phyloP scores from a whole-genome alignment of 2,888 invertebrate species.

The Dasysyrphus tricinctus region DNA sequence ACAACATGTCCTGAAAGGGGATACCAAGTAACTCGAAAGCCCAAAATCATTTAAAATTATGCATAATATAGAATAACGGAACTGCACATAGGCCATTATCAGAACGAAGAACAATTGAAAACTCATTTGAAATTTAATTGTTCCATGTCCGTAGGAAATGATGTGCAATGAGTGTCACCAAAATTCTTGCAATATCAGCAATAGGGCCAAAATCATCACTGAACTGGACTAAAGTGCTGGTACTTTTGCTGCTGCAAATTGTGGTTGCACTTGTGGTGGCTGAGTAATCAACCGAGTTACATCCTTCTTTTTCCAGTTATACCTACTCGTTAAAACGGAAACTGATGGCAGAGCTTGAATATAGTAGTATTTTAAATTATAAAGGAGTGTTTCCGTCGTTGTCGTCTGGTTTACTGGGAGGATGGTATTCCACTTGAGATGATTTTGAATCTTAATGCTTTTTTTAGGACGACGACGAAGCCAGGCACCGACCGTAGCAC shows the following conservation, averaged over 20 bases:
- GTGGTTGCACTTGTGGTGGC: constrained; percentile 50
- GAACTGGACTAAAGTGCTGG: constrained; percentile 30
- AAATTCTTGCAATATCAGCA: constrained; percentile 66
- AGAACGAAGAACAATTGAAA: constrained; percentile 3
- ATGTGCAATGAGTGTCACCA: constrained; percentile 60
- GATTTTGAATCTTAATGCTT: constrained; percentile 63
- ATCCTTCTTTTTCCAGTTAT: constrained; percentile 58
- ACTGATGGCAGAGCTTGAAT: constrained; percentile 61
- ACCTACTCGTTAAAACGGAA: constrained; percentile 62
- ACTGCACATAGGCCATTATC: no score
- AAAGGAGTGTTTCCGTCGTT: constrained; percentile 53
- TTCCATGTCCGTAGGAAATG: constrained; percentile 65
- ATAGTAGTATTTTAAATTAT: constrained; percentile 60
- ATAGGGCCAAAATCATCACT: constrained; percentile 36
- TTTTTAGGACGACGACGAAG: neutral
- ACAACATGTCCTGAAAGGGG: no score
- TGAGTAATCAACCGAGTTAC: constrained; percentile 72
- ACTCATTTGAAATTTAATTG: constrained; percentile 69
- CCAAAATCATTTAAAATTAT: no score
- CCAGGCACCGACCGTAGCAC: neutral
- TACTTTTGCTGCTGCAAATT: constrained; percentile 38
- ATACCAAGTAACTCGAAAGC: no score
- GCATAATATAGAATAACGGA: no score
- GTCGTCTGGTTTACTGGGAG: constrained; percentile 1
- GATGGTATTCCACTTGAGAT: constrained; percentile 52